phyloP scores from a whole-genome alignment of 2,888 invertebrate species.

The Yponomeuta evonymella region DNA sequence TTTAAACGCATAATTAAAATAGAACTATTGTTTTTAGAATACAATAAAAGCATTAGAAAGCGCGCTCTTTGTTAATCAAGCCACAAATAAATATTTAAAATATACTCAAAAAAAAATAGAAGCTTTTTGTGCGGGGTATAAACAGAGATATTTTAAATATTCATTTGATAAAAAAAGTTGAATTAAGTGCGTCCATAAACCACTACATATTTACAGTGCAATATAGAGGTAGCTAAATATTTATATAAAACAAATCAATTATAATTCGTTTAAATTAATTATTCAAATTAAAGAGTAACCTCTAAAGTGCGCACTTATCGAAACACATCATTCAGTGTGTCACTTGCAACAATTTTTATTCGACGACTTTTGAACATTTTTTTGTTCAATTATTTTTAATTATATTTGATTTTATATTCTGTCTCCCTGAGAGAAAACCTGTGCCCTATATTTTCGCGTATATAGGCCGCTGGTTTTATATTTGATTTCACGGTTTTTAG shows the following conservation, averaged over 20 bases:
- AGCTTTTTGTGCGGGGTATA: not conserved
- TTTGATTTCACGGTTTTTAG: no score
- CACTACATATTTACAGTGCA: constrained; percentile 11
- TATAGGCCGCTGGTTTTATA: no score
- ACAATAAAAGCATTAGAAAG: constrained; percentile 53
- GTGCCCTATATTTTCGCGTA: no score
- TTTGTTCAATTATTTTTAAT: no score
- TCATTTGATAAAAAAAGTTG: not conserved
- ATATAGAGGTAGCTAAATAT: not conserved
- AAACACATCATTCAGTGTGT: no score
- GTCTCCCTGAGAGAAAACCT: no score
- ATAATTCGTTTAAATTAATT: not conserved
- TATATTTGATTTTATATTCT: no score
- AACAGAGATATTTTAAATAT: not conserved
- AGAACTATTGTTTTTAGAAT: constrained; percentile 13
- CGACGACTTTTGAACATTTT: no score
- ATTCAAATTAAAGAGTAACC: not conserved
- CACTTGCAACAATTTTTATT: no score
- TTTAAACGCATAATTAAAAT: not conserved
- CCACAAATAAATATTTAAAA: constrained; percentile 1
- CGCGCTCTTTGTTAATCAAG: constrained; percentile 33
- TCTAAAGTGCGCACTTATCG: no score
- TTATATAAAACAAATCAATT: not conserved
- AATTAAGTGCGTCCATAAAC: constrained; percentile 5
- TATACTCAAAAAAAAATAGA: not conserved